phyloP scores from a whole-genome alignment of 1,140 invertebrate species.

The Eurosta solidaginis region DNA sequence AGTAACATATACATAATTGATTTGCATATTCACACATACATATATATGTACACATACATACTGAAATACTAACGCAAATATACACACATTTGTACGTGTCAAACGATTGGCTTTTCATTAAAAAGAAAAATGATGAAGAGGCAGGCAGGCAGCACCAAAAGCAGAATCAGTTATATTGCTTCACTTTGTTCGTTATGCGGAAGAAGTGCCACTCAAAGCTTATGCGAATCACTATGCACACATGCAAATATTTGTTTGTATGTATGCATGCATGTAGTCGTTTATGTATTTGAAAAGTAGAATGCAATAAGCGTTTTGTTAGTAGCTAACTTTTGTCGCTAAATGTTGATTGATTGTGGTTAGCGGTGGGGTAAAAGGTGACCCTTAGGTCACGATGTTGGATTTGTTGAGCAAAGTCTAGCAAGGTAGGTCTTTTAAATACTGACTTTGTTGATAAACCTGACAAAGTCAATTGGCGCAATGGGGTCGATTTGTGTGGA shows the following conservation, averaged over 20 bases:
- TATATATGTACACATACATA: no score
- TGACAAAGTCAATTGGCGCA: conserved; percentile 22
- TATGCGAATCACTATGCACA: background rate
- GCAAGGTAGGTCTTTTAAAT: background rate
- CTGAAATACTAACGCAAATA: background rate
- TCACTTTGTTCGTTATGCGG: conserved; percentile 8
- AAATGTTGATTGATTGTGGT: background rate
- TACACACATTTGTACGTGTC: background rate
- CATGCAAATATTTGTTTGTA: background rate
- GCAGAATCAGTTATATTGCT: background rate
- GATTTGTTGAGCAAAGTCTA: background rate
- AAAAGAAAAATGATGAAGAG: background rate
- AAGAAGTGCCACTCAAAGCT: conserved; percentile 26
- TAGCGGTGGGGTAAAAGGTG: background rate
- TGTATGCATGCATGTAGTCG: background rate
- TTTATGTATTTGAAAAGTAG: background rate
- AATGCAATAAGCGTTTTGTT: background rate
- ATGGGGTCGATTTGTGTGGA: background rate
- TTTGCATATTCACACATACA: background rate
- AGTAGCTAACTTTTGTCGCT: background rate
- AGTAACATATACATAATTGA: background rate
- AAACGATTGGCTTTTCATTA: conserved; percentile 3
- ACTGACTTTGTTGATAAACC: background rate
- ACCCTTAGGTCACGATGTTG: background rate
- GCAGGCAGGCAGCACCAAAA: background rate